phyloP scores from a whole-genome alignment of 1,140 invertebrate species.

The Odontomachus brunneus region DNA sequence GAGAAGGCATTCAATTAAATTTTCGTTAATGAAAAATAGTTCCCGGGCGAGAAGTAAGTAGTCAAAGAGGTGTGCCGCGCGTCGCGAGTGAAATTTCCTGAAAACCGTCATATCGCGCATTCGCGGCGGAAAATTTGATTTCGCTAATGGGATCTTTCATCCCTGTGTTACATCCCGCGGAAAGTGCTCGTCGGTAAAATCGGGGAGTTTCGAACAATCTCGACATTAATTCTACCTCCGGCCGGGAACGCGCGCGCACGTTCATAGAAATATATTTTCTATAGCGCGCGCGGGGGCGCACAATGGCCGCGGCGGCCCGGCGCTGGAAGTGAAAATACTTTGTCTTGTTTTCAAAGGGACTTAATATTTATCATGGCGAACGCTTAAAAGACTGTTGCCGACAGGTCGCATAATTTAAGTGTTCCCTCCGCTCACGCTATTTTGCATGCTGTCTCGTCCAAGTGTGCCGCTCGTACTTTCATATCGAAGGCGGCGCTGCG shows the following conservation, averaged over 20 bases:
- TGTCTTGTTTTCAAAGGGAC: conserved; percentile 63
- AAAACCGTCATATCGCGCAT: conserved; percentile 31
- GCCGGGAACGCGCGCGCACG: neutral
- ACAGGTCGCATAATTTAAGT: conserved; percentile 71
- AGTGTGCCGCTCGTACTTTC: conserved; percentile 22
- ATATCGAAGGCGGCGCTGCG: conserved; percentile 33
- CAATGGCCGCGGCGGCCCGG: conserved; percentile 2
- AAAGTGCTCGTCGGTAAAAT: conserved; percentile 48
- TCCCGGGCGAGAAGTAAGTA: neutral
- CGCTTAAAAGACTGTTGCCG: conserved; percentile 65
- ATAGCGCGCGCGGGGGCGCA: conserved; percentile 21
- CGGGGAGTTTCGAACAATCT: conserved; percentile 43
- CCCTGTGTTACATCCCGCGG: conserved; percentile 29
- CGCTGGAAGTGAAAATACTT: conserved; percentile 56
- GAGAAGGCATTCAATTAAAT: conserved; percentile 12
- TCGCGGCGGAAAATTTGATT: conserved; percentile 55
- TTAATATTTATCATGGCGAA: conserved; percentile 63
- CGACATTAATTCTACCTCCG: conserved; percentile 49
- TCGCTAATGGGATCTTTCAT: conserved; percentile 55
- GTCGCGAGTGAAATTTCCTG: conserved; percentile 40
- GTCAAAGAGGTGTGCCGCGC: conserved; percentile 4
- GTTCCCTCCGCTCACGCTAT: conserved; percentile 64
- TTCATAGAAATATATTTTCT: conserved; percentile 60
- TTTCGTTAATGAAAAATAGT: neutral
- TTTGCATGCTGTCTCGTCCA: conserved; percentile 66